phyloP scores from a whole-genome alignment of 1,140 invertebrate genomes.

The Akabosia matsudoensis region DNA sequence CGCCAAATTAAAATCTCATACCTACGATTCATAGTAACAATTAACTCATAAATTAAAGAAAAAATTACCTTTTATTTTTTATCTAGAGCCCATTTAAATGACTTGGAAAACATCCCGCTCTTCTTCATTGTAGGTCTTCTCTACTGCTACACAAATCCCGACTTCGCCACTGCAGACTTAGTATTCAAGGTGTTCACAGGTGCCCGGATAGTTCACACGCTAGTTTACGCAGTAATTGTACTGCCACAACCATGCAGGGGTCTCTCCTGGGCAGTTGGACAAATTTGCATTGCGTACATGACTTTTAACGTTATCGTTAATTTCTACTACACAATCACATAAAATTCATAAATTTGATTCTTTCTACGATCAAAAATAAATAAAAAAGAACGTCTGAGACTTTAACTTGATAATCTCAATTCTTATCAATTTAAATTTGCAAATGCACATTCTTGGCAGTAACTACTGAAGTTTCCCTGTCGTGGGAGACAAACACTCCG shows the following conservation, averaged over 20 bases:
- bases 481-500: no score
- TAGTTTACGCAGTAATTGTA: slow-evolving; percentile 58
- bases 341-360: no score
- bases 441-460: no score
- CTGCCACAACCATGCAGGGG: slow-evolving; percentile 60
- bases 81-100: slow-evolving; percentile 65
- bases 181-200: slow-evolving; percentile 60
- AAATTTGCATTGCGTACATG: slow-evolving; percentile 57
- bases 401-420: no score
- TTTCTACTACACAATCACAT: no score
- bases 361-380: no score
- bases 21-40: no score
- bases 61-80: slow-evolving; percentile 39
- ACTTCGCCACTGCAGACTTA: slow-evolving; percentile 54
- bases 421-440: no score
- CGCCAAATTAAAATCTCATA: no score
- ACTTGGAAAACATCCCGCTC: slow-evolving; percentile 65
- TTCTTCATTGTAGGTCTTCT: slow-evolving; percentile 61
- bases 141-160: slow-evolving; percentile 61
- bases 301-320: slow-evolving; percentile 44
- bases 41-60: not conserved
- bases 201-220: slow-evolving; percentile 59
- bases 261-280: slow-evolving; percentile 56
- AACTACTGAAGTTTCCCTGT: no score
- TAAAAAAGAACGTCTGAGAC: no score